A percentile compares a stretch with the other conserved stretches of the same genome.
Evolutionary conservation across 2,113 vertebrate species (phyloP).

Genomic region (Grus americana): DNA sequence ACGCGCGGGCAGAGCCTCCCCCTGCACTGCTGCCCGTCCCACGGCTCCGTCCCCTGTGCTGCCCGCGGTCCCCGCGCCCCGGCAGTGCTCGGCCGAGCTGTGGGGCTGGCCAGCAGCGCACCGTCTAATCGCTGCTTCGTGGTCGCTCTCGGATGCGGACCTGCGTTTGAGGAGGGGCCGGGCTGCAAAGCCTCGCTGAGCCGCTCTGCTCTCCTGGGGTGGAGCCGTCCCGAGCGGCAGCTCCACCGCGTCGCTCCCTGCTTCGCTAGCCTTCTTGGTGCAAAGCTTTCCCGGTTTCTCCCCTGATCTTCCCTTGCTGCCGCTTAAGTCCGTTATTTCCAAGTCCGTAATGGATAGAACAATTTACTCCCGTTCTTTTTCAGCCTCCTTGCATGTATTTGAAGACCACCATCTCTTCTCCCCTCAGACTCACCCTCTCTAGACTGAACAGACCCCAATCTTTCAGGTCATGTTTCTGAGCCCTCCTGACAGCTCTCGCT

Average conservation of each 20-base stretch:
- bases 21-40: background rate
- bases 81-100: background rate
- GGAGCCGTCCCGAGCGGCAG: background rate
- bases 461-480: background rate
- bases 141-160: background rate
- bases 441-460: background rate
- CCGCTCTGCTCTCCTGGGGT: background rate
- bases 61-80: too few relatives aligned
- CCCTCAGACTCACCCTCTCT: background rate
- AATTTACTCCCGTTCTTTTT: background rate
- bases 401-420: background rate
- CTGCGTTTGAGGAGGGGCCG: too few relatives aligned
- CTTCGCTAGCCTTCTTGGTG: background rate
- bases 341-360: accelerated
- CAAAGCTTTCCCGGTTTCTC: background rate
- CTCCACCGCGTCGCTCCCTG: background rate
- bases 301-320: background rate
- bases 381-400: background rate
- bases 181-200: background rate
- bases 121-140: accelerated
- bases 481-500: accelerated
- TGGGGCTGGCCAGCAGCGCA: accelerated
- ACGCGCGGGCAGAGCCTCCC: background rate
- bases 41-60: accelerated
- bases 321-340: background rate